Percentiles rank a stretch among this genome's conserved stretches.
Conservation (phyloP, 2,888 invertebrate genomes). For the Spatulosminthurus flaviceps region DNA sequence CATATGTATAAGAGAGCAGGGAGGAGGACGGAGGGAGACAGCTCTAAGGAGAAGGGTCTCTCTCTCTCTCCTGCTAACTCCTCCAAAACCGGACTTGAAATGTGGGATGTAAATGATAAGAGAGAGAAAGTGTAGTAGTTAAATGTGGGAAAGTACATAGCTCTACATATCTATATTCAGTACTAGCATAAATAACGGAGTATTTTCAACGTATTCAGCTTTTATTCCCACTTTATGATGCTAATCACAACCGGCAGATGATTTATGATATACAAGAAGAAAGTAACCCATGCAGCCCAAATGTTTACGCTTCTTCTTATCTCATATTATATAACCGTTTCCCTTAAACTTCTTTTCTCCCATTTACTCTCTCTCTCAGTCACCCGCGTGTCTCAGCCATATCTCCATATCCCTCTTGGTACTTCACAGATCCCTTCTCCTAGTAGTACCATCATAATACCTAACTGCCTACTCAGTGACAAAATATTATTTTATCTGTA, state of each 20-base stretch:
- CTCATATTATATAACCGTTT: conserved; percentile 18
- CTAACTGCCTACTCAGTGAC: too few relatives aligned
- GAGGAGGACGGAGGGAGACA: too few relatives aligned
- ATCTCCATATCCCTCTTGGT: background rate
- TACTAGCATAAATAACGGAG: conserved; percentile 2
- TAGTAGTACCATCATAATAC: background rate
- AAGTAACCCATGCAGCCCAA: conserved; percentile 30
- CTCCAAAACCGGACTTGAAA: conserved; percentile 10
- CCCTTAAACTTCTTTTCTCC: conserved; percentile 8
- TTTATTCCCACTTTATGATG: conserved; percentile 53
- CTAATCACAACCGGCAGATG: conserved; percentile 53
- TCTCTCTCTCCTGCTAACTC: background rate
- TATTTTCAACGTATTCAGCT: conserved; percentile 24
- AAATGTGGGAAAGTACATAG: too few relatives aligned
- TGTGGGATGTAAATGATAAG: conserved; percentile 18
- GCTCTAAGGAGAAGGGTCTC: background rate
- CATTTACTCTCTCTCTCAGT: background rate
- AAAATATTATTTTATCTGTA: too few relatives aligned
- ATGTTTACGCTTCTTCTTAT: conserved; percentile 54
- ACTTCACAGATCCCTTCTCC: background rate
- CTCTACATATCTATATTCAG: background rate
- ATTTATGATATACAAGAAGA: conserved; percentile 52
- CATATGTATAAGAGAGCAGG: too few relatives aligned
- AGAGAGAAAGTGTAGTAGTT: background rate
- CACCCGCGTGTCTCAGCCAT: background rate